Evolutionary conservation across 2,113 vertebrate species (phyloP), one percentile per base, ranked within the genome.

Genomic region (Dasypus novemcinctus): DNA sequence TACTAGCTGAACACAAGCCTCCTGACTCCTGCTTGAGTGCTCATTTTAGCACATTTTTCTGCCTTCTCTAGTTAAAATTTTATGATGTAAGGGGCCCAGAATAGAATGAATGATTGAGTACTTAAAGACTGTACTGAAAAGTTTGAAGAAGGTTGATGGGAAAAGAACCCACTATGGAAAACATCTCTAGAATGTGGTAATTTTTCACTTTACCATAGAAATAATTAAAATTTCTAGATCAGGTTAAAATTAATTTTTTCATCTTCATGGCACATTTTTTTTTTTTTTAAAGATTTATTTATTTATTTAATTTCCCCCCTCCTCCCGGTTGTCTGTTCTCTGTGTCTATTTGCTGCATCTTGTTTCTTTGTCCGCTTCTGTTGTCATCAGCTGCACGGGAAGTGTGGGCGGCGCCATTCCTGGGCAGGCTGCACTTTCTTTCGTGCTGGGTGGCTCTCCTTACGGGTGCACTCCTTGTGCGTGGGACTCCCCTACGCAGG

Each of bases 181-280:
- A 20, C 29, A 29, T 81, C 14, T 87, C 7, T 87, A 72, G 72
- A 88, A 85, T 74, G 54, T 18, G 17, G 52, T 54, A 54, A 54
- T 63, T 93, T 94, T 31, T 46, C 36, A 33, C 85, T 18, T 87
- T 79, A 57, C 29, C n/a, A 27, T 94, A 33, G 57, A 93, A 93
- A 59, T 69, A 87, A 94, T 13, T 29, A 54, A 63, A 92, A 85
- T 85, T 91, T 87, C 38, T 92, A 49, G 10, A 80, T 76, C 46
- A 93, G 66, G 41, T 72, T 95, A 92, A 76, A 49, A 90, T 94
- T 72, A 61, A 57, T 20, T 87, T 94, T 90, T 86, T 95, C 10
- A 54, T 92, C 17, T 85, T 78, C 79, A 66, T 94, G 23, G 27
- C 81, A 46, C 95, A n/a, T n/a, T n/a, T n/a, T n/a, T n/a, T n/a